Evolutionary conservation across 2,888 invertebrate species (phyloP), one percentile per base, ranked within the genome.

Genomic region (Folsomia manolachei): DNA sequence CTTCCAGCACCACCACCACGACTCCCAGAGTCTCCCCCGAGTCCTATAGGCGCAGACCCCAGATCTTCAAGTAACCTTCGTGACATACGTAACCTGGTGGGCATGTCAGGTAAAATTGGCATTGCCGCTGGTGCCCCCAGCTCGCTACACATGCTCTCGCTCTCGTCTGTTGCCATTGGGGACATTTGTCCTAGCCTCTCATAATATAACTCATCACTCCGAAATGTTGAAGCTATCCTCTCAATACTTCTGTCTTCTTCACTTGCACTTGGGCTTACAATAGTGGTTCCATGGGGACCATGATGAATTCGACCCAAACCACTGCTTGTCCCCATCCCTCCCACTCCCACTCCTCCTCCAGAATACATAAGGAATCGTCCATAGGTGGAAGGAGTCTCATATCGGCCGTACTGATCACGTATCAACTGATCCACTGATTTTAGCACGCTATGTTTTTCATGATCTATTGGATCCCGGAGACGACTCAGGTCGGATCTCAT

Each of bases 21-120:
- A 14, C 65, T 52, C 21, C 19, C 60, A 60, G 70, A 71, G 66
- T 71, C 72, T 71, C 75, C 76, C 71, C 70, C 74, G n/a, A 74
- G 76, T 73, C 77, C 77, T 66, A 78, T 78, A 68, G 78, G 78
- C 61, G 75, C 78, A 39, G 78, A 78, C 70, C 84, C 85, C 72
- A 86, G 81, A 80, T 85, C 85, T 81, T 86, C 85, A 63, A 86
- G 82, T 63, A 86, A 81, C 79, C 86, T 86, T 73, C 88, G 82
- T 26, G 87, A 87, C 79, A 86, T 86, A 73, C 88, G 82, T 26
- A 87, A 87, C 69, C 86, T 83, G 60, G 86, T 86, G 53, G 86
- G 87, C 83, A 88, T 86, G 82, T 88, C 88, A 62, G 86, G 86
- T 72, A 88, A 83, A 63, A 88, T 82, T 21, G 87, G 87, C 87